phyloP scores from a whole-genome alignment of 2,888 invertebrate species.

The Saturnia japonica region DNA sequence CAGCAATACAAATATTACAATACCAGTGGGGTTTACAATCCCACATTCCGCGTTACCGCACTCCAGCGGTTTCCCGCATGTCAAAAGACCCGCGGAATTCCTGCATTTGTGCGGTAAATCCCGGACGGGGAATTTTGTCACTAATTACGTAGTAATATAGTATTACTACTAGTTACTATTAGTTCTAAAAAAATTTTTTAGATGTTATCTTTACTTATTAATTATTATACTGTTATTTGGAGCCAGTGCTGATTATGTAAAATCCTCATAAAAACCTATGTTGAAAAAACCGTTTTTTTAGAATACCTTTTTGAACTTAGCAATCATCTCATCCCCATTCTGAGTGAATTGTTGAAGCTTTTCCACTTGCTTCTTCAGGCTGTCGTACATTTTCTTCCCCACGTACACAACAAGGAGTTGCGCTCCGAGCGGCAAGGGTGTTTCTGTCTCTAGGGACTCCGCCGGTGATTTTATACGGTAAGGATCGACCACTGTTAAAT shows the following conservation, averaged over 20 bases:
- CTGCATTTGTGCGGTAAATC: no score
- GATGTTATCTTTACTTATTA: no score
- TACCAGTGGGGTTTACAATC: no score
- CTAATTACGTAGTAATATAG: no score
- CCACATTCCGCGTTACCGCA: no score
- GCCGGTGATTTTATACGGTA: conserved; percentile 92
- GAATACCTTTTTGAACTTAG: conserved; percentile 67
- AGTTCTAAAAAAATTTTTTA: no score
- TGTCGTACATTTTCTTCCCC: conserved; percentile 82
- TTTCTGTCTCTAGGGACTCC: conserved; percentile 84
- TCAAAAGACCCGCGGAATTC: no score
- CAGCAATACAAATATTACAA: no score
- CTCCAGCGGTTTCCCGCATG: no score
- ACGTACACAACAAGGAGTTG: conserved; percentile 91
- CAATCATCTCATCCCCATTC: conserved; percentile 71
- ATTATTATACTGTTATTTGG: neutral
- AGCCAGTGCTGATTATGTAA: neutral
- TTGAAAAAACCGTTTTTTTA: neutral
- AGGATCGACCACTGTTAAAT: conserved; percentile 91
- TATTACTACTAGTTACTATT: no score
- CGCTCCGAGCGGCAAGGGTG: conserved; percentile 90
- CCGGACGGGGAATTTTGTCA: no score
- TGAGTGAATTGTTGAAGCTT: conserved; percentile 64
- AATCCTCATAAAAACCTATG: no score
- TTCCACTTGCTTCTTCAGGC: conserved; percentile 65